These are phyloP conservation scores for Salvelinus sp. DNA, from an alignment of 2,113 vertebrate genomes.

Conservation along the genomic window DNA sequence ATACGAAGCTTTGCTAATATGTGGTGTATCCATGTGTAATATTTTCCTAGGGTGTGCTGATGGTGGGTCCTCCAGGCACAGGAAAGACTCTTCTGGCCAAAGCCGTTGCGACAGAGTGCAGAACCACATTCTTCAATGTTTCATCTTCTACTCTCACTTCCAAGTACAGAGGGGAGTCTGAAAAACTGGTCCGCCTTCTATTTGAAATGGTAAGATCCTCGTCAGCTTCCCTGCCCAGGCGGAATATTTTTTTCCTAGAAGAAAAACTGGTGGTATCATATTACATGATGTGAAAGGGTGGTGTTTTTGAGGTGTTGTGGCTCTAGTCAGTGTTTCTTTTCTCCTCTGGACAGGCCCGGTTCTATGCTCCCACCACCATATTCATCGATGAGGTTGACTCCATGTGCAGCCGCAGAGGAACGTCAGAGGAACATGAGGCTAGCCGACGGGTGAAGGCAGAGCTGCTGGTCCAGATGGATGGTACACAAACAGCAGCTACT, in stretches of 20 bases:
- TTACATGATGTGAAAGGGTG: neutral
- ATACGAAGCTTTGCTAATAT: neutral
- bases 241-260: neutral
- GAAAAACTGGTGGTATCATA: neutral
- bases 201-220: slow-evolving; percentile 91
- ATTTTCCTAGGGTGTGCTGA: slow-evolving; percentile 85
- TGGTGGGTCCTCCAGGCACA: slow-evolving; percentile 97
- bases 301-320: neutral
- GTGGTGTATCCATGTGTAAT: neutral
- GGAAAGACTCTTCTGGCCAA: slow-evolving; percentile 96
- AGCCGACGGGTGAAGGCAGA: slow-evolving; percentile 95
- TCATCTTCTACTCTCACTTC: slow-evolving; percentile 97
- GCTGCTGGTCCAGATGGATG: slow-evolving; percentile 97
- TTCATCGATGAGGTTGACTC: slow-evolving; percentile 99
- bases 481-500: slow-evolving; percentile 63
- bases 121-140: slow-evolving; percentile 97
- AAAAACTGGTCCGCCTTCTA: slow-evolving; percentile 94
- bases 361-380: slow-evolving; percentile 96
- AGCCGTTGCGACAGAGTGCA: slow-evolving; percentile 97
- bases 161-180: slow-evolving; percentile 97
- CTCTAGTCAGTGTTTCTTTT: neutral
- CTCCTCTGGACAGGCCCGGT: slow-evolving; percentile 83
- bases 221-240: neutral
- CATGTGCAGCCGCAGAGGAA: slow-evolving; percentile 95
- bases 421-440: slow-evolving; percentile 95